A percentile compares a stretch with the other conserved stretches of the same genome.
These are phyloP conservation scores for Atrichornis clamosus DNA, from an alignment of 2,113 vertebrate species.

Conservation along the genomic window DNA sequence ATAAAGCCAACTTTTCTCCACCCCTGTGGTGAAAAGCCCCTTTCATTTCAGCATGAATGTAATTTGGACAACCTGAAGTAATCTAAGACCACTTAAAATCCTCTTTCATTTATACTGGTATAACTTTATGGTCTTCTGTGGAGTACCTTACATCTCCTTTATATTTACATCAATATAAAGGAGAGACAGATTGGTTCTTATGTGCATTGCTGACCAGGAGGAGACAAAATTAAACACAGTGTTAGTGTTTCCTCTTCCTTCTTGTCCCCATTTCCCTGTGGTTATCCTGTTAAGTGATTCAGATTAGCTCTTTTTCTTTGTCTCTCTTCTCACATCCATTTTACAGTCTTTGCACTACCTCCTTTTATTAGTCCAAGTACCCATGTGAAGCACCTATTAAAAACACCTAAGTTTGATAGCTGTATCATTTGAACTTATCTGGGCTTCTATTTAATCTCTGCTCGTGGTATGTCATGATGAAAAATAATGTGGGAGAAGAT, in stretches of 20 bases:
- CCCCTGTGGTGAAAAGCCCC: neutral
- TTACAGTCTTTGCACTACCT: neutral
- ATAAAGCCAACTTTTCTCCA: neutral
- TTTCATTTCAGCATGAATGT: neutral
- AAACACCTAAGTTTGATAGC: neutral
- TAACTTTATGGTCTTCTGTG: neutral
- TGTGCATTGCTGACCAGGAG: neutral
- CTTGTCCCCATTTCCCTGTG: neutral
- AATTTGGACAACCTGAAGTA: neutral
- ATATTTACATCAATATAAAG: neutral
- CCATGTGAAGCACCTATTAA: neutral
- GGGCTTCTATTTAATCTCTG: slow-evolving; percentile 3
- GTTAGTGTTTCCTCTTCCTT: neutral
- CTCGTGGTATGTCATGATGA: neutral
- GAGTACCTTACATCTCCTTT: neutral
- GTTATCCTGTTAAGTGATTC: slow-evolving; percentile 5
- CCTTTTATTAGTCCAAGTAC: neutral
- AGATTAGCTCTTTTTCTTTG: neutral
- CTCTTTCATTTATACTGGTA: neutral
- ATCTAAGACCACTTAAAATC: neutral
- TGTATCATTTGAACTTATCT: slow-evolving; percentile 16
- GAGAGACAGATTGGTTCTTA: neutral
- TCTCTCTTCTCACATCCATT: neutral
- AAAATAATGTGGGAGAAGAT: neutral
- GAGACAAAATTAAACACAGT: slow-evolving; percentile 8